These are phyloP conservation scores for Anolis carolinensis DNA, from an alignment of 2,113 vertebrate genomes.

Conservation along the genomic window DNA sequence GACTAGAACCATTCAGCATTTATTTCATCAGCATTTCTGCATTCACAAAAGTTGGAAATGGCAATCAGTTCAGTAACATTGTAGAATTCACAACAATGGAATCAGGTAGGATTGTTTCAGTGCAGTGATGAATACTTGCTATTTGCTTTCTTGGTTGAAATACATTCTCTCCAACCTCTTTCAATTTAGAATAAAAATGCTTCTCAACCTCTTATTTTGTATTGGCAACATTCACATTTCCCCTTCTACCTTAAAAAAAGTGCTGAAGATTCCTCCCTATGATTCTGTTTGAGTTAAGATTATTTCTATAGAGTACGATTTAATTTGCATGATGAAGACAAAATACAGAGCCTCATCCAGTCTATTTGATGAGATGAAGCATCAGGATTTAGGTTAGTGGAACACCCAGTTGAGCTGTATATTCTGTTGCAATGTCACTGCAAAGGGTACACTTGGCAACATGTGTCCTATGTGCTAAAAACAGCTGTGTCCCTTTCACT, in stretches of 20 bases:
- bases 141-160: conserved; percentile 40
- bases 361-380: background rate
- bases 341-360: too few relatives aligned
- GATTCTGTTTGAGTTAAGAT: background rate
- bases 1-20: conserved; percentile 85
- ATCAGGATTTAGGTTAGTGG: background rate
- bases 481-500: background rate
- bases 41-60: conserved; percentile 92
- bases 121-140: conserved; percentile 26
- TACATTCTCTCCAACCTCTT: conserved; percentile 30
- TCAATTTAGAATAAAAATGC: background rate
- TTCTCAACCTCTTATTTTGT: conserved; percentile 24
- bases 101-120: conserved; percentile 82
- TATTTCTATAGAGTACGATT: background rate
- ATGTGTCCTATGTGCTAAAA: background rate
- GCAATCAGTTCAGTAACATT: conserved; percentile 88
- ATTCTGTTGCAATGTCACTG: background rate
- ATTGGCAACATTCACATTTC: conserved; percentile 7
- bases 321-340: background rate
- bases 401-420: background rate
- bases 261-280: background rate
- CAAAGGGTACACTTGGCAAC: too few relatives aligned
- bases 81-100: conserved; percentile 90
- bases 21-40: conserved; percentile 89
- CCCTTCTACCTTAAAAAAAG: background rate